Conservation (phyloP, 2,888 invertebrate species). For the Hirtodrosophila trivittata region DNA sequence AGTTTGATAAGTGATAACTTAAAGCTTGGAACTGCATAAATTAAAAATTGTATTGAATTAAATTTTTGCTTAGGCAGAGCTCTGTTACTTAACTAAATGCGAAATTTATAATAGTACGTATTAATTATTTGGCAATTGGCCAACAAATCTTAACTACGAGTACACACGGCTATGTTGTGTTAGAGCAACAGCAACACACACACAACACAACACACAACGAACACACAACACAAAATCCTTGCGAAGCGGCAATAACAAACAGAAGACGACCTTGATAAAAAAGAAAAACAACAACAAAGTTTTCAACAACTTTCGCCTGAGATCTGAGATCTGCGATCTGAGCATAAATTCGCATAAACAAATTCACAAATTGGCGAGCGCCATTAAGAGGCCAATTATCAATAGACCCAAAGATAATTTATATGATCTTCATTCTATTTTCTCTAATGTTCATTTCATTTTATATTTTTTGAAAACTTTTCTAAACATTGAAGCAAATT, state of each 20-base stretch:
- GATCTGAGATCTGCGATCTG: constrained; percentile 23
- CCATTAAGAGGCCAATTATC: constrained; percentile 42
- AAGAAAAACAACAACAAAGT: constrained; percentile 11
- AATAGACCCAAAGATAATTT: constrained; percentile 58
- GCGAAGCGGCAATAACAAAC: constrained; percentile 45
- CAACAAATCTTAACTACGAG: constrained; percentile 51
- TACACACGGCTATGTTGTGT: too few relatives aligned
- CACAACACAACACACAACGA: constrained; percentile 45
- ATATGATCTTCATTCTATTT: constrained; percentile 44
- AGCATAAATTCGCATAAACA: constrained; percentile 66
- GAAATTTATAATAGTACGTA: constrained; percentile 47
- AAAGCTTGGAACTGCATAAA: too few relatives aligned
- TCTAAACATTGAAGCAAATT: constrained; percentile 33
- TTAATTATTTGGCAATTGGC: constrained; percentile 52
- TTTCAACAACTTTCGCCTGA: constrained; percentile 49
- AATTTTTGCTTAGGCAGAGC: constrained; percentile 4
- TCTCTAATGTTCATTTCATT: too few relatives aligned
- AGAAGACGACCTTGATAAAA: constrained; percentile 54
- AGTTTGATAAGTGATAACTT: too few relatives aligned
- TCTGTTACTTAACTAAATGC: constrained; percentile 48
- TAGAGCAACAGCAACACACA: constrained; percentile 19
- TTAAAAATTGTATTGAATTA: background rate
- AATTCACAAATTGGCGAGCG: constrained; percentile 44
- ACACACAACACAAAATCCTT: constrained; percentile 54
- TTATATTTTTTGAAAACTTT: too few relatives aligned